Evolutionary conservation across 1,140 invertebrate genomes (phyloP), one percentile per base, ranked within the genome.

Genomic region (Apis mellifera): DNA sequence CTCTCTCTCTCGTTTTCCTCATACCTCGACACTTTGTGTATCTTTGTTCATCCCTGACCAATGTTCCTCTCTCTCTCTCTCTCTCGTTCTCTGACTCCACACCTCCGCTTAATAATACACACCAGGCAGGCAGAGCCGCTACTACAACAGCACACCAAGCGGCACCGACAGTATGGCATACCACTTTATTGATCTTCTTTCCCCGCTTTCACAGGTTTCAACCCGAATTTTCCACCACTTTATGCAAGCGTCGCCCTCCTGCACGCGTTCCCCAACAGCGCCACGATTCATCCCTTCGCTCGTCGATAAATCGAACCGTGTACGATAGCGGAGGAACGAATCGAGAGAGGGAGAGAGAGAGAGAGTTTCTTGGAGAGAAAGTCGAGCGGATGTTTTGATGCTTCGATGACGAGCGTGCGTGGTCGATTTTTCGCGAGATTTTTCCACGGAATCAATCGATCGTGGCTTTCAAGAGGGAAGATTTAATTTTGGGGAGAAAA

Each of bases 101-200:
- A 92, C 91, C 91, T 92, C 84, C 88, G 90, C 86, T 92, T 92
- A 92, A 93, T 92, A 92, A 92, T 92, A 92, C 91, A 92, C 90
- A 91, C 89, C 87, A 90, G 88, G 86, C 85, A 83, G 75, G 82
- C 88, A 86, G 78, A 86, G 78, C 89, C 90, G 90, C 86, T 89
- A 89, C 89, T 91, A 90, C 87, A 90, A 85, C 89, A 78, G 84
- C 68, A 84, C 86, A 86, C 84, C 86, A 86, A n/a, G 77, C 90
- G 84, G 87, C 88, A 89, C 88, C 88, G 86, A 81, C 89, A 90
- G 86, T 90, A 91, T 92, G 90, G 90, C 89, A 92, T 87, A 91
- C 91, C 91, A 92, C 90, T 92, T 92, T 92, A 92, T 92, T 92
- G 92, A 92, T 92, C 91, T 92, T 92, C 91, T 92, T 92, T 92